A percentile compares a stretch with the other conserved stretches of the same genome.
phyloP scores from a whole-genome alignment of 2,113 vertebrate species.

The Melanerpes formicivorus region DNA sequence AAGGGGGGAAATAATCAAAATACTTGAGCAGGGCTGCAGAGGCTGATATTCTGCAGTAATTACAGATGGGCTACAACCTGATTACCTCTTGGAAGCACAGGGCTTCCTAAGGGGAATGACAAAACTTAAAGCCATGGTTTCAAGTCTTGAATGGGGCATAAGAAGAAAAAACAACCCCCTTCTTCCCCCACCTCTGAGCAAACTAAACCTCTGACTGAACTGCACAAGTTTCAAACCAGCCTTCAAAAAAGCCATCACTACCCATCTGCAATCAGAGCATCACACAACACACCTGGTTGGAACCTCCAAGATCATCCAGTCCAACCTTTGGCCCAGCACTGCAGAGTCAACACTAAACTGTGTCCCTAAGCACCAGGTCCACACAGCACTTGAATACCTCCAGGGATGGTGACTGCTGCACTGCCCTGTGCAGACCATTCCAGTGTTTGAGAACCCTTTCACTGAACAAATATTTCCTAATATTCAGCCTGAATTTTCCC shows the following conservation, averaged over 20 bases:
- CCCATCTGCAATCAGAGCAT: not conserved
- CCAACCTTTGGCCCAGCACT: no score
- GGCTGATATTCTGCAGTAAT: not conserved
- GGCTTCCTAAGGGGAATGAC: slow-evolving; percentile 21
- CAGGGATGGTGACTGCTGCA: no score
- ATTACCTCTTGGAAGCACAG: not conserved
- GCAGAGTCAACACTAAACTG: no score
- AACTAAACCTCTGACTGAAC: not conserved
- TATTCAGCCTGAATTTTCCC: no score
- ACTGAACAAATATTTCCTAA: no score
- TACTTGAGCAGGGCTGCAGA: not conserved
- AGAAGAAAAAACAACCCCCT: not conserved
- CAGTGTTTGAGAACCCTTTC: no score
- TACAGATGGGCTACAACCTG: slow-evolving; percentile 3
- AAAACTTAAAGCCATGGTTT: slow-evolving; percentile 13
- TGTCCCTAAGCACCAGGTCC: no score
- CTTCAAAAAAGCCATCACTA: not conserved
- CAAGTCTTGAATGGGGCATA: not conserved
- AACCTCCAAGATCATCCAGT: no score
- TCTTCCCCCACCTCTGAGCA: not conserved
- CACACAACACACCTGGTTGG: no score
- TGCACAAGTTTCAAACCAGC: not conserved
- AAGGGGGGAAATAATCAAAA: not conserved
- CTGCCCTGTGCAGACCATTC: no score
- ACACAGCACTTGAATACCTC: no score